Conservation (phyloP, 1,140 invertebrate genomes). For the Wasmannia auropunctata region DNA sequence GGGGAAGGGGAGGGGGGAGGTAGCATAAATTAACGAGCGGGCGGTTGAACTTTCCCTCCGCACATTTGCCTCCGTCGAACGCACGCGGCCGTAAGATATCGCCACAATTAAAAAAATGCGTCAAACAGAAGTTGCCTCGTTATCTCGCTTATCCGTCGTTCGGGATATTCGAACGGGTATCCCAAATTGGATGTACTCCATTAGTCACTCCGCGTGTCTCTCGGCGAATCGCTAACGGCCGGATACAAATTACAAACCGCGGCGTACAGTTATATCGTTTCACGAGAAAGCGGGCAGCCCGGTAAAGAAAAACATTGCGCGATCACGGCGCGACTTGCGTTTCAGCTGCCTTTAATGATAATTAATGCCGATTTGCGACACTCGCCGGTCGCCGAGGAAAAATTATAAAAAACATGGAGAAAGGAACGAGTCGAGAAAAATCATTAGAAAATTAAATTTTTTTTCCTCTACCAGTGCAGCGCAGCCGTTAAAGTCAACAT, state of each 20-base stretch:
- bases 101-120: constrained; percentile 37
- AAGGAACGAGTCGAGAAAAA: background rate
- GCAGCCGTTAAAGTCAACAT: background rate
- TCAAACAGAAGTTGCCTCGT: constrained; percentile 49
- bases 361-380: background rate
- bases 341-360: background rate
- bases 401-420: background rate
- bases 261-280: background rate
- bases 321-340: background rate
- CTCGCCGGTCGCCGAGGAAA: background rate
- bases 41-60: constrained; percentile 36
- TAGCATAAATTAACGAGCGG: constrained; percentile 39
- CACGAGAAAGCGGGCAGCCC: background rate
- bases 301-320: background rate
- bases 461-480: background rate
- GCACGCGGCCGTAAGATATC: constrained; percentile 25
- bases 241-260: background rate
- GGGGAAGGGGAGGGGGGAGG: too few species aligned
- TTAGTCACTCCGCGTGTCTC: constrained; percentile 23
- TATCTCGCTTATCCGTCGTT: constrained; percentile 38
- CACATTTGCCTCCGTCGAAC: constrained; percentile 12
- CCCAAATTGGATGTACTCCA: constrained; percentile 24
- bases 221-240: background rate
- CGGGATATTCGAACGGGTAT: background rate
- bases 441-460: background rate